phyloP scores from a whole-genome alignment of 2,797 vertebrate species.

The Emys orbicularis region DNA sequence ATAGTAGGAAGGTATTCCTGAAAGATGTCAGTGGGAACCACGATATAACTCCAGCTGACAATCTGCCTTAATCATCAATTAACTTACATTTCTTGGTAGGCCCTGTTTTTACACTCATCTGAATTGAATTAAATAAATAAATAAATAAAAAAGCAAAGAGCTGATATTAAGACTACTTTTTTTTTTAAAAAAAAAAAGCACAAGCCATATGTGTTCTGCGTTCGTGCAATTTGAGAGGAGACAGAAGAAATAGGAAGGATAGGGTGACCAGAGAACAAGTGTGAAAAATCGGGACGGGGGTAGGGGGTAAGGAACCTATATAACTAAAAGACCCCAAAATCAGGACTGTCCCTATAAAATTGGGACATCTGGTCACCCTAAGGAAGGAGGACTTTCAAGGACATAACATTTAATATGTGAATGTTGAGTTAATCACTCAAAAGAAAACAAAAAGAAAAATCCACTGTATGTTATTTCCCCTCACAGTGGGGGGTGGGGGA shows the following conservation, averaged over 20 bases:
- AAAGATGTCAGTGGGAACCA: background rate
- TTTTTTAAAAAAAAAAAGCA: background rate
- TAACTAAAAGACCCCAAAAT: too few relatives aligned
- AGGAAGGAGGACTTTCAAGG: background rate
- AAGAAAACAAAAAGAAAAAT: background rate
- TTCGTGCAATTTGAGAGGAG: background rate
- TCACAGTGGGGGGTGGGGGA: background rate
- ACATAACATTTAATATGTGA: background rate
- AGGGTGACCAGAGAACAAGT: too few relatives aligned
- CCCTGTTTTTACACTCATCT: background rate
- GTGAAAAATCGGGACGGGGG: too few relatives aligned
- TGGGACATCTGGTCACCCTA: too few relatives aligned
- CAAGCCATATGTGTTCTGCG: background rate
- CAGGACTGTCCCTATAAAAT: too few relatives aligned
- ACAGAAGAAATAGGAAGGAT: background rate
- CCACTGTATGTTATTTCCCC: background rate
- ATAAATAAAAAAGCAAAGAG: background rate
- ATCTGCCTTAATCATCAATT: background rate
- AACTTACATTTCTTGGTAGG: background rate
- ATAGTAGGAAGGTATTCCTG: background rate
- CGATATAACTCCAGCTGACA: background rate
- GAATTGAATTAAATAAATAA: background rate
- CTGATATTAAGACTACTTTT: background rate
- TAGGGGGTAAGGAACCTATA: too few relatives aligned
- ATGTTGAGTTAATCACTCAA: background rate